Conservation (phyloP, 2,113 vertebrate species). For the Butorides virescens region DNA sequence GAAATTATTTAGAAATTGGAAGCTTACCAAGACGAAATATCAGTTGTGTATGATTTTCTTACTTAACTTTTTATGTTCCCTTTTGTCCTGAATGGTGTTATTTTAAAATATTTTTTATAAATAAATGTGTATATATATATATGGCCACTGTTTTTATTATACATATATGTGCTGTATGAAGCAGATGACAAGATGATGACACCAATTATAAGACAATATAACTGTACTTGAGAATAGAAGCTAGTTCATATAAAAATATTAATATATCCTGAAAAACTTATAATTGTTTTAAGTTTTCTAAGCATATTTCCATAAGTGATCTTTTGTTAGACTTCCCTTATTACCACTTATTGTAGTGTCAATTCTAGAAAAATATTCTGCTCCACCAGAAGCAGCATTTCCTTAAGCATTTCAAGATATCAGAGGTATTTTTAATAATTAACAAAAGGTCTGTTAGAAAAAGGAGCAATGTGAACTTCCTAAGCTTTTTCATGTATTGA, state of each 20-base stretch:
- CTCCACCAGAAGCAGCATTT: not conserved
- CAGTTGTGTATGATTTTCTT: not conserved
- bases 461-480: not conserved
- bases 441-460: not conserved
- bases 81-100: not conserved
- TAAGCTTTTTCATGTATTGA: not conserved
- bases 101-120: not conserved
- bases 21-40: not conserved
- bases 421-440: not conserved
- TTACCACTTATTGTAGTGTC: not conserved
- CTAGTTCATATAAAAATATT: not conserved
- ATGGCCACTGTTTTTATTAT: not conserved
- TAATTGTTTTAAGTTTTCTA: not conserved
- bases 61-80: not conserved
- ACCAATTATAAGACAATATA: not conserved
- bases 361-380: not conserved
- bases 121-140: not conserved
- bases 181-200: not conserved
- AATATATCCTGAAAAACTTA: not conserved
- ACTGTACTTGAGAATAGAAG: not conserved
- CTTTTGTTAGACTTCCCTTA: not conserved
- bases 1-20: not conserved
- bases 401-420: not conserved
- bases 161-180: not conserved
- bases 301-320: not conserved